These are phyloP conservation scores for Ophonus ardosiacus DNA, from an alignment of 2,888 invertebrate species.

Conservation along the genomic window DNA sequence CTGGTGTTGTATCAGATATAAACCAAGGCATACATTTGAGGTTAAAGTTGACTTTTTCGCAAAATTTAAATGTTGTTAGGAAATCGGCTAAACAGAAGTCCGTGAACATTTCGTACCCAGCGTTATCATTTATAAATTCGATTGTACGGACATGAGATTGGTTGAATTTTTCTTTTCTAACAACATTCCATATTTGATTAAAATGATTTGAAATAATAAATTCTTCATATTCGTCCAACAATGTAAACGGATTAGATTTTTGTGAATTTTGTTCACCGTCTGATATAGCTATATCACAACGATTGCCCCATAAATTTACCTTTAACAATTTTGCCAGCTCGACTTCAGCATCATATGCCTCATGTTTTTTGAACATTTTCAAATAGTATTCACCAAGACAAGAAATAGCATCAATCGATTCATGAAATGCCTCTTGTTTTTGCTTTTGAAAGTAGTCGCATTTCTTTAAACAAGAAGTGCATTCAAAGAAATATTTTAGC, in stretches of 20 bases:
- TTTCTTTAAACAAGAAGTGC: slow-evolving; percentile 80
- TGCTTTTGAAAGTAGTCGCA: slow-evolving; percentile 89
- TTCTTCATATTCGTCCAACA: slow-evolving; percentile 78
- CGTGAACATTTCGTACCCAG: slow-evolving; percentile 94
- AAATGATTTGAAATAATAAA: slow-evolving; percentile 82
- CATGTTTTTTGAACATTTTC: slow-evolving; percentile 68
- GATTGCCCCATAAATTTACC: slow-evolving; percentile 95
- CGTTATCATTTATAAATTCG: slow-evolving; percentile 92
- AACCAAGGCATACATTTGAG: slow-evolving; percentile 97
- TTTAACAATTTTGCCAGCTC: slow-evolving; percentile 80
- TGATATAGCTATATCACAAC: slow-evolving; percentile 93
- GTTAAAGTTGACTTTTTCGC: slow-evolving; percentile 87
- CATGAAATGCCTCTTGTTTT: slow-evolving; percentile 82
- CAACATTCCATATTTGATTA: slow-evolving; percentile 77
- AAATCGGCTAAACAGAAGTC: slow-evolving; percentile 93
- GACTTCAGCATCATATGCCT: slow-evolving; percentile 75
- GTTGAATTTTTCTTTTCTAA: slow-evolving; percentile 67
- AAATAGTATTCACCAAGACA: slow-evolving; percentile 76
- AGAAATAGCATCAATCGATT: slow-evolving; percentile 77
- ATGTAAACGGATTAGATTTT: slow-evolving; percentile 77
- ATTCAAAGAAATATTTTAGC: slow-evolving; percentile 82
- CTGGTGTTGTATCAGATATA: slow-evolving; percentile 90
- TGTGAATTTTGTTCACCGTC: slow-evolving; percentile 82
- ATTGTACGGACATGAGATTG: slow-evolving; percentile 9
- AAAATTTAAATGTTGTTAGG: slow-evolving; percentile 80